Evolutionary conservation across 2,888 invertebrate species (phyloP), one percentile per base, ranked within the genome.

Genomic region (Eurytoma californica): DNA sequence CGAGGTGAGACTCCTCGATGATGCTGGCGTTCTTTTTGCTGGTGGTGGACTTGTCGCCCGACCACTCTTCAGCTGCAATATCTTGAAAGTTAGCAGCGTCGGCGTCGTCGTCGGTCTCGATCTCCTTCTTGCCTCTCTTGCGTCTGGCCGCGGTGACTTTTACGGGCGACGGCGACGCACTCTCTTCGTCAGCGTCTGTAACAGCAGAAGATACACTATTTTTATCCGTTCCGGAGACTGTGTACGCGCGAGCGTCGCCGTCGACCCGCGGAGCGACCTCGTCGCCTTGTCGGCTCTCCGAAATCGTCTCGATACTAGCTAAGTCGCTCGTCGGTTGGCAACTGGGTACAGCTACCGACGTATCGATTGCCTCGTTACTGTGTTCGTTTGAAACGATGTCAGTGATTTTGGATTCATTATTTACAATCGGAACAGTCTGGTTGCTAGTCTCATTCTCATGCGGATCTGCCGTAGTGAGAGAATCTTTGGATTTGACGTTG

Each of bases 41-140:
- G 7, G 57, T 72, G 53, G 28, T n/a, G n/a, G 69, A 18, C 30
- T 20, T 69, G 30, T 72, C 20, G 51, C 51, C 5, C 20, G 24
- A 49, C 66, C 86, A 87, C 65, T 88, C 85, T 0, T 85, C 84
- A 14, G 84, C 86, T 3, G 85, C 74, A 68, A 87, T 84, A 61
- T 88, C 86, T 82, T 86, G 83, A 73, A 89, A 88, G 18, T 86
- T 72, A 57, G 68, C 63, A 47, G 65, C 82, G 3, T 79, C 58
- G 5, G 30, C 30, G 73, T 80, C 30, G 79, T 18, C 55, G 9
- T 86, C 83, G 3, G 74, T 80, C 30, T 84, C 83, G 20, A 81
- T 82, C 12, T 83, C 7, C 53, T 5, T 24, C 12, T 30, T 57
- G 24, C 72, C 79, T 76, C 66, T 77, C 66, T 30, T 77, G 3